A percentile compares a stretch with the other conserved stretches of the same genome.
phyloP scores from a whole-genome alignment of 64 coral and sea anemone species.

The Montipora sp. region DNA sequence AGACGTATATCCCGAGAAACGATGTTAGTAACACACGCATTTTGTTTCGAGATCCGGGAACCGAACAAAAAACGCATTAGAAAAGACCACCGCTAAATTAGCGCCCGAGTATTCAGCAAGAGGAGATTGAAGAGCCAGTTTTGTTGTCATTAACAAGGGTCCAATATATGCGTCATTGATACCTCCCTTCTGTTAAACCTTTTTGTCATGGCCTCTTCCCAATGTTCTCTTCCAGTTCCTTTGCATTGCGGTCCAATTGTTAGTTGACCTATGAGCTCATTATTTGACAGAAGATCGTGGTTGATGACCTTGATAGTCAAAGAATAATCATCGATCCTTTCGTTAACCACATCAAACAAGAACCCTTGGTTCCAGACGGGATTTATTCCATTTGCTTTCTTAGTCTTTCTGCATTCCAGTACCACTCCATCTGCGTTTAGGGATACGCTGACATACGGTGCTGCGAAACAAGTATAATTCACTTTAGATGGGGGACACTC shows the following conservation, averaged over 20 bases:
- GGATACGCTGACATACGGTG: conserved; percentile 68
- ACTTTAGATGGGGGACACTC: too few relatives aligned
- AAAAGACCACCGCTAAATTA: too few relatives aligned
- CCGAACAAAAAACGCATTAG: too few relatives aligned
- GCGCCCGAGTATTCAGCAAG: too few relatives aligned
- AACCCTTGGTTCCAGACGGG: conserved; percentile 90
- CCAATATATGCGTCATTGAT: conserved; percentile 75
- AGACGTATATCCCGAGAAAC: too few relatives aligned
- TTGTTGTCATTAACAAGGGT: not conserved
- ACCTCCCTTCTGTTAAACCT: conserved; percentile 61
- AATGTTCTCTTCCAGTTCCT: conserved; percentile 77
- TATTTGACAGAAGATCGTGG: conserved; percentile 81
- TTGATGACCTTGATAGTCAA: conserved; percentile 69
- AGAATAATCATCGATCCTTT: conserved; percentile 56
- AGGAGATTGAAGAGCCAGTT: not conserved
- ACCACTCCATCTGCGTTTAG: conserved; percentile 48
- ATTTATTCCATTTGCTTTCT: conserved; percentile 61
- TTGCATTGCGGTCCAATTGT: conserved; percentile 64
- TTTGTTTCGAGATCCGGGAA: too few relatives aligned
- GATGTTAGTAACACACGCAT: too few relatives aligned
- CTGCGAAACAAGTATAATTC: conserved; percentile 40
- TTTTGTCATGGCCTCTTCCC: conserved; percentile 77
- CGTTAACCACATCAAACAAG: conserved; percentile 71
- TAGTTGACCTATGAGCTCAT: conserved; percentile 72
- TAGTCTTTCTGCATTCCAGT: conserved; percentile 77